These are phyloP conservation scores for Drusus annulatus DNA, from an alignment of 1,140 invertebrate genomes.

Conservation along the genomic window DNA sequence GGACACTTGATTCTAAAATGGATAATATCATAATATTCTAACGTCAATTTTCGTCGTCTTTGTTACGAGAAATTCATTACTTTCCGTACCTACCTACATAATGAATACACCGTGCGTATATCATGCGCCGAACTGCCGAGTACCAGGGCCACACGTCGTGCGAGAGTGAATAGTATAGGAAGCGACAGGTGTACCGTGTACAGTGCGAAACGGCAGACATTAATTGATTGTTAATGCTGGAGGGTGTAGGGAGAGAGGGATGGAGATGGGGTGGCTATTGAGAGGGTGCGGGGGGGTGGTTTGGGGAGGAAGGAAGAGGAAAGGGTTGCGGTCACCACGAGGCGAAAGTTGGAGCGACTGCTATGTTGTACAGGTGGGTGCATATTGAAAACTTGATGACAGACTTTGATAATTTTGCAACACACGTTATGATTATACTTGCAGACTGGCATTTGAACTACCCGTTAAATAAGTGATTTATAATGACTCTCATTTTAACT, in stretches of 20 bases:
- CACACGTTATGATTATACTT: too few relatives aligned
- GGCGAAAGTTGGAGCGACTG: conserved; percentile 9
- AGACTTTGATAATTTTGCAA: conserved; percentile 6
- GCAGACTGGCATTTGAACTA: too few relatives aligned
- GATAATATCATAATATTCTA: too few relatives aligned
- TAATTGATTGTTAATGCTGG: conserved; percentile 49
- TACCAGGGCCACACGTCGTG: neutral
- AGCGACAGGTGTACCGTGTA: conserved; percentile 42
- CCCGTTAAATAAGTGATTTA: too few relatives aligned
- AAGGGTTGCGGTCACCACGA: conserved; percentile 17
- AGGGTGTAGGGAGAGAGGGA: neutral
- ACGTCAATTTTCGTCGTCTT: too few relatives aligned
- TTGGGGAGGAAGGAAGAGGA: neutral
- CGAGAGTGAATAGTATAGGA: conserved; percentile 11
- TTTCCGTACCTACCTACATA: too few relatives aligned
- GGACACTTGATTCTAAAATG: too few relatives aligned
- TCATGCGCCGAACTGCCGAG: too few relatives aligned
- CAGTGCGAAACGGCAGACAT: conserved; percentile 44
- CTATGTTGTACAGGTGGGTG: conserved; percentile 9
- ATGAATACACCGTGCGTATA: too few relatives aligned
- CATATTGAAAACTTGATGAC: neutral
- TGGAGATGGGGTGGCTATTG: neutral
- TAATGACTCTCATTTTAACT: too few relatives aligned
- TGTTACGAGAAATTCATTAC: too few relatives aligned
- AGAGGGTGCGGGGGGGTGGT: neutral